Base-by-base conservation (phyloP, 2,113 vertebrate species). In the Anas platyrhynchos region DNA sequence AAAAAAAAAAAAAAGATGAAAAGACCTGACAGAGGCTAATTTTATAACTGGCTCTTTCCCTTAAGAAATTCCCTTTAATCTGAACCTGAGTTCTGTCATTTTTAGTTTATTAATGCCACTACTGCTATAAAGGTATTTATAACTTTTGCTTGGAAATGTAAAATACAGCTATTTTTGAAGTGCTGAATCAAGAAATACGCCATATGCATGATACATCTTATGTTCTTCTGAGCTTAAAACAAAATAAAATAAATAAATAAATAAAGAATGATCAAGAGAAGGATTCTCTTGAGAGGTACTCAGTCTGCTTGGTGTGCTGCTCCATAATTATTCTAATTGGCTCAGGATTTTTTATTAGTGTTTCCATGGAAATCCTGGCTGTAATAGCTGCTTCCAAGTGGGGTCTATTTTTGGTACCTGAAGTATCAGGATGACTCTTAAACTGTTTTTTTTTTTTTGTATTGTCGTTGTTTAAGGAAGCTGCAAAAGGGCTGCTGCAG, bases 361-460 rank as follows among this genome's bases (percentile, higher is more conserved):
- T 94, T 94, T 71, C 87, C 73, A 89, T 86, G 65, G 87, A 91
- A 91, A 94, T 88, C 16, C 46, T 91, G 72, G 15, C 59, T 93
- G 21, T 34, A 67, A 74, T 11, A 89, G 52, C 41, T 56, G 52
- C 41, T 81, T 86, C 21, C 59, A 88, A 77, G 66, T 13, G 17
- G 8, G 3, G 3, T 54, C 81, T 76, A 31, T 67, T 88, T 91
- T 80, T 50, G 65, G 67, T 22, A 85, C 43, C 14, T 86, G 67
- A 54, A 69, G 36, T n/a, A 91, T 15, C 32, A 38, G 20, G 46
- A 21, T 58, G 41, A 55, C 48, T 63, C 63, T 84, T 83, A 87
- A 89, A 80, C 7, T 66, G 9, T 31, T 62, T 83, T 34, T 34
- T 34, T 34, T 34, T 34, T 71, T 79, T 20, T 46, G 34, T 29